Base-by-base conservation (phyloP, 2,888 invertebrate genomes). In the Subacronicta megacephala region DNA sequence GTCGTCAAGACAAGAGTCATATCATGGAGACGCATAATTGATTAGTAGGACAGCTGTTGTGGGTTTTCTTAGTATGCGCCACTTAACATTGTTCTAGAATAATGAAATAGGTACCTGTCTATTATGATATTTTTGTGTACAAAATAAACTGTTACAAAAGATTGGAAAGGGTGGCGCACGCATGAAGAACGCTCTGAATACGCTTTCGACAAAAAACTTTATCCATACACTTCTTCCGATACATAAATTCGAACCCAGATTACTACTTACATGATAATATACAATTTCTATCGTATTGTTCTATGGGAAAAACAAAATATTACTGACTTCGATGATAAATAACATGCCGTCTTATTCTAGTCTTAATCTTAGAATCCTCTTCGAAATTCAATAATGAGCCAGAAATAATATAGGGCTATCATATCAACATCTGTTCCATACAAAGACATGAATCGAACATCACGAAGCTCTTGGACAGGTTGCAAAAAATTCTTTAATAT, bases 11-110 rank as follows among this genome's bases (percentile, higher is more conserved):
- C 83, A 83, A 85, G 81, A 87, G 78, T 88, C 87, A 88, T 90
- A 89, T 88, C 89, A 89, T 87, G 87, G 87, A 84, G 86, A 84
- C 82, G 77, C 72, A 81, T 90, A 90, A 93, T 93, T 91, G 89
- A 93, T 91, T 88, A 78, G 87, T 77, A 67, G 83, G 85, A 81
- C 93, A 93, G 92, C 92, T 93, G 93, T 78, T 84, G 87, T 77
- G 84, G 84, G 78, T 74, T 79, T 78, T 81, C 81, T 79, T 76
- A 68, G 68, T 53, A 72, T 59, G 62, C 47, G 68, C 82, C 80
- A 82, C 83, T 85, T 82, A 83, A 78, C 83, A 82, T 80, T 82
- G 77, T 86, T 85, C 78, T 82, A 84, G 76, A 80, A 83, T 73
- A 77, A 81, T 79, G 73, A 70, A 77, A 54, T 33, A 31, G 31